phyloP scores from a whole-genome alignment of 23 tunicate genomes.

The Aplidium turbinatum region DNA sequence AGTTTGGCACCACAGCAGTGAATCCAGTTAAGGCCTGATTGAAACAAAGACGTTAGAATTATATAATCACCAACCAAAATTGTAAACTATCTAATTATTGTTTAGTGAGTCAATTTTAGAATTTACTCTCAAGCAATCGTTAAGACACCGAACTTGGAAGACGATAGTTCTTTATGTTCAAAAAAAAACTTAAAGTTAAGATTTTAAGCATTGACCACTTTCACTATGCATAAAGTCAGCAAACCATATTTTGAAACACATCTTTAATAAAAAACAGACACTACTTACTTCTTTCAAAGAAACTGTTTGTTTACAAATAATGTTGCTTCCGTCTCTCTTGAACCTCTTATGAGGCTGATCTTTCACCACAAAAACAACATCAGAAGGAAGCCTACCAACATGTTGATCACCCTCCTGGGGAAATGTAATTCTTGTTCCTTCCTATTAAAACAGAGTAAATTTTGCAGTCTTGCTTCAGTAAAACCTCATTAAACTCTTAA shows the following conservation, averaged over 20 bases:
- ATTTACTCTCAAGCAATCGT: too few species aligned
- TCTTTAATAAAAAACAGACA: too few species aligned
- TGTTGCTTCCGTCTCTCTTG: conserved; percentile 83
- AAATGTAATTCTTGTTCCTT: conserved; percentile 92
- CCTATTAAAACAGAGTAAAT: conserved; percentile 23
- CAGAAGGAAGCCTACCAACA: conserved; percentile 58
- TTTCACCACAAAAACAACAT: conserved; percentile 76
- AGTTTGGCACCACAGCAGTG: conserved; percentile 47
- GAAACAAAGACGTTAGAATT: not conserved
- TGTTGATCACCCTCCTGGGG: conserved; percentile 81
- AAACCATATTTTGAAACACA: too few species aligned
- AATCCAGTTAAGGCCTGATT: conserved; percentile 68
- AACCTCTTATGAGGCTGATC: conserved; percentile 59
- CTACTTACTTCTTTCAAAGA: conserved; percentile 65
- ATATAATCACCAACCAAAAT: too few species aligned
- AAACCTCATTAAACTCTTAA: not conserved
- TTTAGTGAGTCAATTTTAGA: too few species aligned
- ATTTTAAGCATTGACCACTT: not conserved
- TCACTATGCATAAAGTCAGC: not conserved
- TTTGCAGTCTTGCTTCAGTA: too few species aligned
- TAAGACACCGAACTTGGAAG: too few species aligned
- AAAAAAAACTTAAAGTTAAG: too few species aligned
- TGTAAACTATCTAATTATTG: too few species aligned
- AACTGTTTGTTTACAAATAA: conserved; percentile 44
- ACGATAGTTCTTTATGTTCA: too few species aligned